Conservation (phyloP, 1,140 invertebrate genomes). For the Anagrus nilaparvatae region DNA sequence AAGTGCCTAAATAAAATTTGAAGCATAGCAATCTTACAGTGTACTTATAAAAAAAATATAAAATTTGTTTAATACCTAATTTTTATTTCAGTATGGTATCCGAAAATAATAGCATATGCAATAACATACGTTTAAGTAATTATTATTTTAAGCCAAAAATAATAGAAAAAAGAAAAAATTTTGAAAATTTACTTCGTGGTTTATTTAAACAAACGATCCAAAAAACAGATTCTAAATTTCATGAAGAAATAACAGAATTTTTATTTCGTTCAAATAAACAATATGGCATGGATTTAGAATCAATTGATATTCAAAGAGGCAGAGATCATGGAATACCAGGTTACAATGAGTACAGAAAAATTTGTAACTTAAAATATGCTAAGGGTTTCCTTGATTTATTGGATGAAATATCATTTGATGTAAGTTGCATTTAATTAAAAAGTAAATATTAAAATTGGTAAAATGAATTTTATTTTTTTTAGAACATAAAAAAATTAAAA, state of each 20-base stretch:
- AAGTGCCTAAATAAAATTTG: too few relatives aligned
- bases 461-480: too few relatives aligned
- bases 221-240: conserved; percentile 44
- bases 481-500: conserved; percentile 12
- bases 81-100: conserved; percentile 28
- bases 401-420: conserved; percentile 30
- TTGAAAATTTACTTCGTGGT: conserved; percentile 46
- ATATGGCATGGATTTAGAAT: conserved; percentile 55
- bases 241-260: conserved; percentile 49
- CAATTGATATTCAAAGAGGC: conserved; percentile 60
- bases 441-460: too few relatives aligned
- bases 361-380: conserved; percentile 47
- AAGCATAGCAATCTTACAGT: too few relatives aligned
- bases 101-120: conserved; percentile 20
- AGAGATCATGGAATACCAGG: conserved; percentile 58
- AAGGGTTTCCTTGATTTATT: conserved; percentile 45
- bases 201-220: conserved; percentile 45
- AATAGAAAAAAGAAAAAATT: conserved; percentile 39
- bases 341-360: conserved; percentile 57
- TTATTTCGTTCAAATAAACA: conserved; percentile 43
- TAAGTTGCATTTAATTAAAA: too few relatives aligned
- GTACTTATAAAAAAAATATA: too few relatives aligned
- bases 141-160: conserved; percentile 42
- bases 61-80: too few relatives aligned
- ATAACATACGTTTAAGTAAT: conserved; percentile 45